Evolutionary conservation across 1,140 invertebrate genomes (phyloP).

Genomic region (Calephelis nemesis): DNA sequence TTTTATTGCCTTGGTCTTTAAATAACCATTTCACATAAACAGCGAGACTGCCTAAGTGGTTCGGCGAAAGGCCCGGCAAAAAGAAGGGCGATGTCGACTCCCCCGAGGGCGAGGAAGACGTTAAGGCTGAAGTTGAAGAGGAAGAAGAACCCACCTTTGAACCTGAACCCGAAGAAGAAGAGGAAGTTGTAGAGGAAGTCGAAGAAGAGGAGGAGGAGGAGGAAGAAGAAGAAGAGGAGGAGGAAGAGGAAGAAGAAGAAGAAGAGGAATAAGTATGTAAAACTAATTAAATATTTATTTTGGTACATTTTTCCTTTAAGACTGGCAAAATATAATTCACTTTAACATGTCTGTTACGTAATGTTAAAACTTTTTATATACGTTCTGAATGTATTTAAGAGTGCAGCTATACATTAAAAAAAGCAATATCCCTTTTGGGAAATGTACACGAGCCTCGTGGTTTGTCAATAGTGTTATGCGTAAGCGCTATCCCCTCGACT

Average conservation of each 20-base stretch:
- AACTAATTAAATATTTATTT: neutral
- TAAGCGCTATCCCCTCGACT: too few relatives aligned
- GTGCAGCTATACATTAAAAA: too few relatives aligned
- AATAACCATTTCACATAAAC: conserved; percentile 24
- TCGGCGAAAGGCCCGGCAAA: conserved; percentile 95
- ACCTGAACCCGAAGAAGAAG: conserved; percentile 84
- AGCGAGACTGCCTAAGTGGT: conserved; percentile 96
- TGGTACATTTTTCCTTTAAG: too few relatives aligned
- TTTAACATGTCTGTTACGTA: too few relatives aligned
- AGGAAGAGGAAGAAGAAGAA: conserved; percentile 63
- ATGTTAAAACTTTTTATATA: too few relatives aligned
- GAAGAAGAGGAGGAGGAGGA: conserved; percentile 87
- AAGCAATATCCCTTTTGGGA: too few relatives aligned
- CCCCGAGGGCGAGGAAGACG: conserved; percentile 92
- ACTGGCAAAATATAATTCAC: too few relatives aligned
- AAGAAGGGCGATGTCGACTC: conserved; percentile 92
- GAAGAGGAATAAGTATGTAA: conserved; percentile 71
- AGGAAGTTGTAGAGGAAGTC: conserved; percentile 82
- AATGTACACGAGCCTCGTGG: too few relatives aligned
- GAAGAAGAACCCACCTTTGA: conserved; percentile 86
- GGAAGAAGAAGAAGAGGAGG: conserved; percentile 82
- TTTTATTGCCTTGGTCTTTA: too few relatives aligned
- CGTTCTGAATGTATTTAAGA: too few relatives aligned
- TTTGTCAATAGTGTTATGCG: too few relatives aligned
- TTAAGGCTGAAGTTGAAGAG: conserved; percentile 86